Evolutionary conservation across 2,113 vertebrate species (phyloP).

Genomic region (Bubo scandiacus): DNA sequence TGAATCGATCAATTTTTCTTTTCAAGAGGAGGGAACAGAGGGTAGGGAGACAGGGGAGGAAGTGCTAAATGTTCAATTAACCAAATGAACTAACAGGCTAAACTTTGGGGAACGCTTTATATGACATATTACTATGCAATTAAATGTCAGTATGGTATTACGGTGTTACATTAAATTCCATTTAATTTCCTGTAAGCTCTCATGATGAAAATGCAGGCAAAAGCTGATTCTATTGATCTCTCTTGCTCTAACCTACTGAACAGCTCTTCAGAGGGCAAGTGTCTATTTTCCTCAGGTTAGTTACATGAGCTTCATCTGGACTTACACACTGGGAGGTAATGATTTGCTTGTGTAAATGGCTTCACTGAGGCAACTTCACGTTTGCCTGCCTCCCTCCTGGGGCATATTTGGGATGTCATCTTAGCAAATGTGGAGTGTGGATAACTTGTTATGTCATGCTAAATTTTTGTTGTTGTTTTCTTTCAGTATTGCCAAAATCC

Average conservation of each 20-base stretch:
- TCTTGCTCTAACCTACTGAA: background rate
- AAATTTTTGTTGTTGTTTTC: background rate
- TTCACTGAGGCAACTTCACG: background rate
- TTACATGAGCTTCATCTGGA: background rate
- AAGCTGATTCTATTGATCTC: background rate
- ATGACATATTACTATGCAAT: background rate
- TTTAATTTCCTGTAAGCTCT: background rate
- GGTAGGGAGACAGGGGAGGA: background rate
- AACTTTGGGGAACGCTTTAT: background rate
- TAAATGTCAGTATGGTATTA: background rate
- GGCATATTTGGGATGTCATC: background rate
- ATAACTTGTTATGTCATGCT: background rate
- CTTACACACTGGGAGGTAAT: background rate
- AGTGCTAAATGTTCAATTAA: slow-evolving; percentile 1
- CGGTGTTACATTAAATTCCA: background rate
- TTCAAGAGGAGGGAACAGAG: background rate
- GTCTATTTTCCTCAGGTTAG: background rate
- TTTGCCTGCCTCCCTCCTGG: background rate
- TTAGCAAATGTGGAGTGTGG: background rate
- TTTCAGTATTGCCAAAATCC: background rate
- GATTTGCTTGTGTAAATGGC: background rate
- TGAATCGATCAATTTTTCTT: background rate
- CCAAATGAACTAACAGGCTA: background rate
- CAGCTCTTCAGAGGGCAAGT: background rate
- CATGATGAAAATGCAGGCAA: background rate